phyloP scores from a whole-genome alignment of 2,113 vertebrate species.

The Crotalus helleri region DNA sequence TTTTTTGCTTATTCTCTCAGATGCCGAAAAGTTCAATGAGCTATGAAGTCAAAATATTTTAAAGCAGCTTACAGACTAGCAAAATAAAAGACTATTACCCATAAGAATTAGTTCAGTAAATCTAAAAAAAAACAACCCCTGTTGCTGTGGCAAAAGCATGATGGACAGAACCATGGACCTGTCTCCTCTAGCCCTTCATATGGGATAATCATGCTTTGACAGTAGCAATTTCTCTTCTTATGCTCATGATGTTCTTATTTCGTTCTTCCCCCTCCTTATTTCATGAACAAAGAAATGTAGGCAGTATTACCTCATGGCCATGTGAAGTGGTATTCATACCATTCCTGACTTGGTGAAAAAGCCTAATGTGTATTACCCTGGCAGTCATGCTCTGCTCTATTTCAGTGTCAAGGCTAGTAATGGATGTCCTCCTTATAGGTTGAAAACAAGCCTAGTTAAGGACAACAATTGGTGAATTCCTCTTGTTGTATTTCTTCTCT shows the following conservation, averaged over 20 bases:
- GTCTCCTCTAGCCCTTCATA: background rate
- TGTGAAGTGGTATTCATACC: background rate
- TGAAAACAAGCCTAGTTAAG: background rate
- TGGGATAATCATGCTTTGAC: background rate
- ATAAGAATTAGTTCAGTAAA: slow-evolving; percentile 18
- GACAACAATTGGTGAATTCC: background rate
- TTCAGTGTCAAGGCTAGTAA: background rate
- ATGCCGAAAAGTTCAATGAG: slow-evolving; percentile 37
- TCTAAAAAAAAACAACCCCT: slow-evolving; percentile 23
- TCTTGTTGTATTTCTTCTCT: background rate
- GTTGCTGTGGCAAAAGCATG: background rate
- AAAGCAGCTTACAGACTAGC: slow-evolving; percentile 36
- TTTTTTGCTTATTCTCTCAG: slow-evolving; percentile 16
- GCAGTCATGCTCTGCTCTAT: background rate
- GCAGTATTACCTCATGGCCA: background rate
- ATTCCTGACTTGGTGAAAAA: background rate
- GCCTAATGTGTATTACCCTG: background rate
- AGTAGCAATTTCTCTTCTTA: background rate
- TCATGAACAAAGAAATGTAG: background rate
- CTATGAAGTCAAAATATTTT: slow-evolving; percentile 34
- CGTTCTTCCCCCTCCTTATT: background rate
- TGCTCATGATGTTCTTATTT: background rate
- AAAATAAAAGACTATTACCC: background rate
- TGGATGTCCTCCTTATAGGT: background rate
- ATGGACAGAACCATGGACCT: background rate